Evolutionary conservation across 1,140 invertebrate species (phyloP).

Genomic region (Ephestia elutella): DNA sequence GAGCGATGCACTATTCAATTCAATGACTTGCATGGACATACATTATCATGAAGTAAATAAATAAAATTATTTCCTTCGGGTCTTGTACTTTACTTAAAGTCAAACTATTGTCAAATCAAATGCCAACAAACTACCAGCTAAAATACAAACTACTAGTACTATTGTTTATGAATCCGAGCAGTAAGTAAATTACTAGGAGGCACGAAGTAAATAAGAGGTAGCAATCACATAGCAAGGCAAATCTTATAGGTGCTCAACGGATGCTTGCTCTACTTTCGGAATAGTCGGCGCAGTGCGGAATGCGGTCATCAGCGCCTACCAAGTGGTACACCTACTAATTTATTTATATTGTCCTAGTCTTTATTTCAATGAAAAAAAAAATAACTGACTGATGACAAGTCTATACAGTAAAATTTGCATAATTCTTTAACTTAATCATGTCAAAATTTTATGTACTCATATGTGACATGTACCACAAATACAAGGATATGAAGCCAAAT

Average conservation of each 20-base stretch:
- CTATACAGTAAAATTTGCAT: too few relatives aligned
- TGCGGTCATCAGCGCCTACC: slow-evolving; percentile 43
- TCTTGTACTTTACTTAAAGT: background rate
- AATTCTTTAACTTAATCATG: background rate
- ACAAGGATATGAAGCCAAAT: too few relatives aligned
- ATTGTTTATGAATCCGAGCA: background rate
- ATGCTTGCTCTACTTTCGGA: slow-evolving; percentile 49
- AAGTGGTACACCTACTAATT: slow-evolving; percentile 18
- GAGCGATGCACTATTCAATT: slow-evolving; percentile 8
- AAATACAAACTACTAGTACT: too few relatives aligned
- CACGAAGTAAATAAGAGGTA: slow-evolving; percentile 10
- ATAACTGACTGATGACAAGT: background rate
- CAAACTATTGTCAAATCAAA: too few relatives aligned
- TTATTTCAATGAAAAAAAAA: background rate
- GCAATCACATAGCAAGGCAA: slow-evolving; percentile 21
- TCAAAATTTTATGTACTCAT: background rate
- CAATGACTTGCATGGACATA: slow-evolving; percentile 6
- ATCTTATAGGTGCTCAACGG: slow-evolving; percentile 38
- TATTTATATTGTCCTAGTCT: slow-evolving; percentile 19
- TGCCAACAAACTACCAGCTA: too few relatives aligned
- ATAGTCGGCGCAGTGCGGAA: slow-evolving; percentile 39
- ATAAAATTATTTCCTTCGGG: background rate
- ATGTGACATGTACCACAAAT: too few relatives aligned
- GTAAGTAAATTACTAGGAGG: background rate
- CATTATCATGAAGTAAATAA: background rate